Evolutionary conservation across 2,888 invertebrate species (phyloP), one percentile per base, ranked within the genome.

Genomic region (Limnephilus marmoratus): DNA sequence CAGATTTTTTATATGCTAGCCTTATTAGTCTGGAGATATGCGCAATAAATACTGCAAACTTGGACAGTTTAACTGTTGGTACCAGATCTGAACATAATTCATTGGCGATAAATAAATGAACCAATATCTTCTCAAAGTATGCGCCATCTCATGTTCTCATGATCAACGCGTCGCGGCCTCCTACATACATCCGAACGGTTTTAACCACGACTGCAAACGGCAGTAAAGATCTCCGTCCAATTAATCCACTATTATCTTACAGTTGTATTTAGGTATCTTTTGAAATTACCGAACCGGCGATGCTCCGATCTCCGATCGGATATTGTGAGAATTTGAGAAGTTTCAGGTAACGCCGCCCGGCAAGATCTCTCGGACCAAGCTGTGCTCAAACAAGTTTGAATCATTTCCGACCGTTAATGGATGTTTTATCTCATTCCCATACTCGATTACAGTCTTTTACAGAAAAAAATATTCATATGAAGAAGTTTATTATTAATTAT

Each of bases 381-480:
- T 29, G 86, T 11, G 37, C 29, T 45, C 4, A 45, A 41, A n/a
- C n/a, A 45, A n/a, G 41, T 85, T 45, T n/a, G 24, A 41, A 37
- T 86, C 49, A 49, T 49, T 45, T 49, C 86, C 86, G 45, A 45
- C 86, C n/a, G 86, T 86, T 86, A 86, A 86, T 86, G 29, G 49
- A 29, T 24, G n/a, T n/a, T 29, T 86, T 86, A 34, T 86, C 41
- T 86, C 86, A 24, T 24, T 68, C 18, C 24, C 68, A 45, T 86
- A 86, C 29, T 86, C 12, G 1, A 83, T 31, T 83, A n/a, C n/a
- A n/a, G n/a, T 68, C 5, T 68, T 68, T 68, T 24, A 7, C 5
- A 7, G 7, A 2, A 68, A 9, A 24, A 68, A 68, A 68, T 68
- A 68, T n/a, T 24, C 24, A 9, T 2, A 24, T 9, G 68, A 24